Evolutionary conservation across 2,113 vertebrate species (phyloP).

Genomic region (Paralichthys olivaceus): DNA sequence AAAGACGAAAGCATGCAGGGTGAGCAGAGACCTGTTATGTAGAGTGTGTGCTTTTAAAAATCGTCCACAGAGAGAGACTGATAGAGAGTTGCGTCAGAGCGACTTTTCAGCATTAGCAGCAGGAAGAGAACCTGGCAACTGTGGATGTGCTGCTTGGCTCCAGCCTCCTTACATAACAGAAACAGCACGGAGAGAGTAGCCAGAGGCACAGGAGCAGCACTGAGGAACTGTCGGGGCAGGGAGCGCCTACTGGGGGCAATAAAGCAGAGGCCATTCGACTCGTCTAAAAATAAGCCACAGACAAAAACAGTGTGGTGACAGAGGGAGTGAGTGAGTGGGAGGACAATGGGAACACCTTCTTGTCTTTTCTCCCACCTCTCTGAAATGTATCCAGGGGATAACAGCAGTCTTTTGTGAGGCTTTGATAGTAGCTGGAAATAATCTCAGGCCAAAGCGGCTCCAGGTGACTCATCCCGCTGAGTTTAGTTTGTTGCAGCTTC

Average conservation of each 20-base stretch:
- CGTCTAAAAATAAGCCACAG: slow-evolving; percentile 58
- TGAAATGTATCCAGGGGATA: slow-evolving; percentile 16
- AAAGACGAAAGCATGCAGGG: slow-evolving; percentile 25
- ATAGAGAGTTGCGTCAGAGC: slow-evolving; percentile 40
- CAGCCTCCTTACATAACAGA: slow-evolving; percentile 57
- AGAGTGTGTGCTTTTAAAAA: slow-evolving; percentile 27
- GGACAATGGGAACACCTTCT: slow-evolving; percentile 22
- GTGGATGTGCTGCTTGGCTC: slow-evolving; percentile 46
- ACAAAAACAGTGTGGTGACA: slow-evolving; percentile 42
- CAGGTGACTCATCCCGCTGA: slow-evolving; percentile 41
- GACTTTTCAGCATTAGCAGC: slow-evolving; percentile 55
- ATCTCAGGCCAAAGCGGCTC: slow-evolving; percentile 17
- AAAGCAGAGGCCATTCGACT: slow-evolving; percentile 47
- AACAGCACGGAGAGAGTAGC: slow-evolving; percentile 46
- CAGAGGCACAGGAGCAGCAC: slow-evolving; percentile 42
- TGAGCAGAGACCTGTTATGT: slow-evolving; percentile 34
- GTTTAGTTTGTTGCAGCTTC: slow-evolving; percentile 23
- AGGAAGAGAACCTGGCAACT: slow-evolving; percentile 48
- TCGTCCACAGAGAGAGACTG: slow-evolving; percentile 6
- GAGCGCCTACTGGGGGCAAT: slow-evolving; percentile 38
- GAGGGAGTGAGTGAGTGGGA: slow-evolving; percentile 20
- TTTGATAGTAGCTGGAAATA: slow-evolving; percentile 32
- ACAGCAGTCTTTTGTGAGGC: slow-evolving; percentile 17
- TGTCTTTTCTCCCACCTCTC: slow-evolving; percentile 16
- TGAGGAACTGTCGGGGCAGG: slow-evolving; percentile 41